These are phyloP conservation scores for Toxostoma redivivum DNA, from an alignment of 2,113 vertebrate species.

Conservation along the genomic window DNA sequence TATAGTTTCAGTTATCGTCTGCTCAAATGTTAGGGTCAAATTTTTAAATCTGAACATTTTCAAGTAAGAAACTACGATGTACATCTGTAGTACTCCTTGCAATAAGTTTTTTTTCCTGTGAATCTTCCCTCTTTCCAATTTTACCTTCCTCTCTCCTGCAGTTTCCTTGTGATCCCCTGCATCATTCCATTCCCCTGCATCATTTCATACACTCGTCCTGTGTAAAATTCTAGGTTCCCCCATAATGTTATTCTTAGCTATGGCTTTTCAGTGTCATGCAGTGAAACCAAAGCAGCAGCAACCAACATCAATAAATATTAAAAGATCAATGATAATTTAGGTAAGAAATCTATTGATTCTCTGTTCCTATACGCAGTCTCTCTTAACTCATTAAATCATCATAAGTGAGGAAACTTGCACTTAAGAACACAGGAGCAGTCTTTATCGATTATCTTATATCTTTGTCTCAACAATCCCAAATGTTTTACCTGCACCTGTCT, in stretches of 20 bases:
- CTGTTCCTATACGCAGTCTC: neutral
- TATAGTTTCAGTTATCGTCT: neutral
- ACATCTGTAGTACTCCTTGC: neutral
- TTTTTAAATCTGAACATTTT: neutral
- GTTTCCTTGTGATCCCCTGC: neutral
- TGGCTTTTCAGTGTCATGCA: neutral
- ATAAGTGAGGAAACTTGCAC: neutral
- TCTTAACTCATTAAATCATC: slow-evolving; percentile 10
- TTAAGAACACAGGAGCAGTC: neutral
- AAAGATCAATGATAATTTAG: slow-evolving; percentile 21
- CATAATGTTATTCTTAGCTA: neutral
- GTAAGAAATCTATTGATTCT: neutral
- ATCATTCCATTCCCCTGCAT: neutral
- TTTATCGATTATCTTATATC: neutral
- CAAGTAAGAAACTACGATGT: neutral
- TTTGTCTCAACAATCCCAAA: neutral
- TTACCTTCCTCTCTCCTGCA: neutral
- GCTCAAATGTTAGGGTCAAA: neutral
- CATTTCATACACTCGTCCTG: neutral
- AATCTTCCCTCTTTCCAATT: neutral
- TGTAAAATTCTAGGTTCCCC: neutral
- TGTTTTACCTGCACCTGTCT: neutral
- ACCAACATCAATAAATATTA: neutral
- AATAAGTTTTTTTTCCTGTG: neutral
- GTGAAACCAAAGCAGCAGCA: slow-evolving; percentile 1